phyloP scores from a whole-genome alignment of 2,888 invertebrate species.

The Hecatera dysodea region DNA sequence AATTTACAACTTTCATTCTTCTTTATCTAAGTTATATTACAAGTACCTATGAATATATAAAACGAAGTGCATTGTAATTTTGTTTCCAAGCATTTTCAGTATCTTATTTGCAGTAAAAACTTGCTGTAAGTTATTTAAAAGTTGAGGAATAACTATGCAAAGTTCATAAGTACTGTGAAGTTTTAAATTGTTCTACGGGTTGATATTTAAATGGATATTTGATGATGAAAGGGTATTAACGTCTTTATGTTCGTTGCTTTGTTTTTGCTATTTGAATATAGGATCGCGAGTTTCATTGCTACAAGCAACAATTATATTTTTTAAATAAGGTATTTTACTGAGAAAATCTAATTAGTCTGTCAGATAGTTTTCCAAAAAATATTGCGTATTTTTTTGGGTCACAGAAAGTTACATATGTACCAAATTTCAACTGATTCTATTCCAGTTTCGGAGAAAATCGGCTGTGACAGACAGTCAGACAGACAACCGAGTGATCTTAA shows the following conservation, averaged over 20 bases:
- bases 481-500: too few relatives aligned
- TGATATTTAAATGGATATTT: constrained; percentile 9
- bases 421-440: too few relatives aligned
- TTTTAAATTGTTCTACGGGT: constrained; percentile 27
- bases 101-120: constrained; percentile 40
- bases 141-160: constrained; percentile 10
- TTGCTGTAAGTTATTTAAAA: constrained; percentile 12
- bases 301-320: too few relatives aligned
- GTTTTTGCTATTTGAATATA: too few relatives aligned
- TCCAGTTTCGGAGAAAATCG: too few relatives aligned
- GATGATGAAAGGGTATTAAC: background rate
- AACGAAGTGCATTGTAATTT: constrained; percentile 20
- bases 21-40: constrained; percentile 24
- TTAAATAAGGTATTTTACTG: too few relatives aligned
- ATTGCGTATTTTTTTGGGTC: too few relatives aligned
- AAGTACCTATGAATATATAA: constrained; percentile 29
- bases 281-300: too few relatives aligned
- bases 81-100: constrained; percentile 14
- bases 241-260: background rate
- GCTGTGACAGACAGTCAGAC: too few relatives aligned
- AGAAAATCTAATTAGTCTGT: too few relatives aligned
- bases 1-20: constrained; percentile 3
- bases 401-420: too few relatives aligned
- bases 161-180: constrained; percentile 6
- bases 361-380: too few relatives aligned